Evolutionary conservation across 2,888 invertebrate species (phyloP), one percentile per base, ranked within the genome.

Genomic region (Pammene fasciana): DNA sequence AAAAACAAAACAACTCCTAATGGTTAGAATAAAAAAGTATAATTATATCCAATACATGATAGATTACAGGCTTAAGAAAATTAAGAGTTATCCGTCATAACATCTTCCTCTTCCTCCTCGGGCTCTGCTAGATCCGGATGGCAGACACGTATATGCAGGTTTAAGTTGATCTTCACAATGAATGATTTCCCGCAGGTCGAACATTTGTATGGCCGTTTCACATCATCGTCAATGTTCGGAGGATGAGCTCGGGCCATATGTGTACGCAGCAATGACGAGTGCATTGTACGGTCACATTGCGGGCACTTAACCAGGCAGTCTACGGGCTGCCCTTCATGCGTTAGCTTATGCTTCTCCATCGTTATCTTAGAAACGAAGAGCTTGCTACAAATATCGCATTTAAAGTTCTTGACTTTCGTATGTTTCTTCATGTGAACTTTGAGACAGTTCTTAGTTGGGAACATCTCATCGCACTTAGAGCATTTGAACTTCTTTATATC

Each of bases 351-450:
- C 67, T 91, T 91, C 72, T 92, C 92, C 92, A 92, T 92, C 0
- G 92, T 92, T 1, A 92, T 89, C 78, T 91, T 92, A 0, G 92
- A 92, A 0, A 92, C 92, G 79, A 92, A 92, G 36, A 87, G 76
- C 79, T 92, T 92, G 52, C 86, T 86, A 72, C 92, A 92, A 57
- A 84, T 87, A 67, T 92, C 92, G 54, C 92, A 92, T 75, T 92
- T 92, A 71, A 92, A 92, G 74, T 92, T 92, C 84, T 92, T 92
- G 0, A 92, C 90, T 76, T 92, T 92, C 0, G 92, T 88, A 72
- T 92, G 92, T 71, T 92, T 92, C 67, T 92, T 92, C 92, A 92
- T 92, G 75, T 92, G 92, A 4, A 86, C 83, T 81, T 92, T 92
- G 36, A 92, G 76, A 73, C 92, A 92, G 73, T 91, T 92, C 75